These are phyloP conservation scores for Trialeurodes vaporariorum DNA, from an alignment of 1,140 invertebrate genomes.

Conservation along the genomic window DNA sequence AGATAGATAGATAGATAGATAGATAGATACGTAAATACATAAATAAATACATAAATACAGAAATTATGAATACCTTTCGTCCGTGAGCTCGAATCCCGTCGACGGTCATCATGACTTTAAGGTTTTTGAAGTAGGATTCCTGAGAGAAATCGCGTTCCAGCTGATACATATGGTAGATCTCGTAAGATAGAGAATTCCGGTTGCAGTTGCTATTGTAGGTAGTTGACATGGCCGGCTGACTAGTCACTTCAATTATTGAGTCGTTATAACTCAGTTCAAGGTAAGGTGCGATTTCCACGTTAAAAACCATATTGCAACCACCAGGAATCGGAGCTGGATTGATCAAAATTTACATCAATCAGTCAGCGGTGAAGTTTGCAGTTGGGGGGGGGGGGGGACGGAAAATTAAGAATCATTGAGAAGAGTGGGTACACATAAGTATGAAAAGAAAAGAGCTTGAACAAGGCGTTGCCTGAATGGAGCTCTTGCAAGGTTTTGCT, in stretches of 20 bases:
- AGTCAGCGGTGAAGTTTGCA: not conserved
- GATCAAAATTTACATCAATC: constrained; percentile 12
- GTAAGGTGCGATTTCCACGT: constrained; percentile 50
- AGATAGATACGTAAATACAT: too few relatives aligned
- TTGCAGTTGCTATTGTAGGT: constrained; percentile 29
- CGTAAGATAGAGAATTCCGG: constrained; percentile 32
- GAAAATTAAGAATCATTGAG: too few relatives aligned
- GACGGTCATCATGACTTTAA: constrained; percentile 49
- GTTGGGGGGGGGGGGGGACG: too few relatives aligned
- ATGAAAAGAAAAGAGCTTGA: too few relatives aligned
- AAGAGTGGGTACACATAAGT: too few relatives aligned
- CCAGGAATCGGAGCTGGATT: constrained; percentile 58
- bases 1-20: too few relatives aligned
- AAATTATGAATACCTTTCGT: constrained; percentile 45
- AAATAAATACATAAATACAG: too few relatives aligned
- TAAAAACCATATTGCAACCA: constrained; percentile 60
- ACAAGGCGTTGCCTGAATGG: too few relatives aligned
- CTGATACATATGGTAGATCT: constrained; percentile 52
- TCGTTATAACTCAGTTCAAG: constrained; percentile 39
- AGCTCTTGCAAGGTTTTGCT: not conserved
- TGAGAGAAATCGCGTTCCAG: constrained; percentile 41
- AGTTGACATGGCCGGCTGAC: constrained; percentile 37
- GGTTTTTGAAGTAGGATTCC: constrained; percentile 46
- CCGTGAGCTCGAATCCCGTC: constrained; percentile 43
- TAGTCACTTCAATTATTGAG: constrained; percentile 44